Conservation (phyloP, 2,113 vertebrate genomes). For the Hippocampus mohnikei region DNA sequence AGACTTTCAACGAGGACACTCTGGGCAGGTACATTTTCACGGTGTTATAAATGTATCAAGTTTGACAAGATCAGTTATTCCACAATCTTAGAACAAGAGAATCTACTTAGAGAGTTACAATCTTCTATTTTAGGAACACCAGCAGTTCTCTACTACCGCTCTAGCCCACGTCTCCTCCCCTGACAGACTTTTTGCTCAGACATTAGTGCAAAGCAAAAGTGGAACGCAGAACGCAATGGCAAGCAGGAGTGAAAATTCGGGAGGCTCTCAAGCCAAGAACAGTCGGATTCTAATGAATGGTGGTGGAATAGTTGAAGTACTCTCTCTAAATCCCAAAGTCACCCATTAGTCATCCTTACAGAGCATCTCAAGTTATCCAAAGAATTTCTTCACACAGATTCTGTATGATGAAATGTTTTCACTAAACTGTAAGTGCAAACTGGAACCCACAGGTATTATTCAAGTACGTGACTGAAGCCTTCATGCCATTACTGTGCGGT, state of each 20-base stretch:
- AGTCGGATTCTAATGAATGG: constrained; percentile 11
- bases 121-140: constrained; percentile 54
- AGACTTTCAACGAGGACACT: constrained; percentile 23
- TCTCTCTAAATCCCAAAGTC: constrained; percentile 6
- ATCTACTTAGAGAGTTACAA: constrained; percentile 60
- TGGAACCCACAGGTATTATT: constrained; percentile 13
- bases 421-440: constrained; percentile 15
- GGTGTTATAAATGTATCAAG: constrained; percentile 43
- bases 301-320: neutral
- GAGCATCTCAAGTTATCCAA: constrained; percentile 2
- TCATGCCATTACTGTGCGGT: neutral
- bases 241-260: constrained; percentile 4
- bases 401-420: constrained; percentile 7
- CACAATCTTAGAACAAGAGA: constrained; percentile 56
- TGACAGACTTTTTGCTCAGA: constrained; percentile 37
- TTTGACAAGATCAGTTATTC: constrained; percentile 50
- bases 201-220: constrained; percentile 28
- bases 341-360: neutral
- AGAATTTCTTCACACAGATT: constrained; percentile 5
- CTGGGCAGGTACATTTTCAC: constrained; percentile 37
- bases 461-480: neutral
- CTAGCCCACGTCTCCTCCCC: constrained; percentile 10
- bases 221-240: constrained; percentile 15
- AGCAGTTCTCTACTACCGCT: constrained; percentile 22
- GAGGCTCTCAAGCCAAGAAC: constrained; percentile 15